These are phyloP conservation scores for Medauroidea extradentata DNA, from an alignment of 1,140 invertebrate species.

Conservation along the genomic window DNA sequence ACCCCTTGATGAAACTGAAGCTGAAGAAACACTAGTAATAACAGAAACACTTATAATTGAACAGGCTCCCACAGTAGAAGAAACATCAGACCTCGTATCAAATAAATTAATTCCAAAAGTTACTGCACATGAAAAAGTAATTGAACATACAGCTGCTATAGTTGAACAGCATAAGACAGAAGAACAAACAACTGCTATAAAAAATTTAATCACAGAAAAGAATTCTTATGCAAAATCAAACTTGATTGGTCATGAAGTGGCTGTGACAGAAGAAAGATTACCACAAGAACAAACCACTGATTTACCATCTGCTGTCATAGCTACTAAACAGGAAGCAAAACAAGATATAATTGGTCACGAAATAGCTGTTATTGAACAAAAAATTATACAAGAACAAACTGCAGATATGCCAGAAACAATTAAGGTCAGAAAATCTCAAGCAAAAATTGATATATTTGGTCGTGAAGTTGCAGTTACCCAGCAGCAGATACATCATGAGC, in stretches of 20 bases:
- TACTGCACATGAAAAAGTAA: not conserved
- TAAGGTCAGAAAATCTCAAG: not conserved
- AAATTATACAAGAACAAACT: constrained; percentile 6
- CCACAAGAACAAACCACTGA: constrained; percentile 6
- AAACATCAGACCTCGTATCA: not conserved
- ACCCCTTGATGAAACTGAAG: not conserved
- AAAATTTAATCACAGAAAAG: not conserved
- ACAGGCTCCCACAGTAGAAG: not conserved
- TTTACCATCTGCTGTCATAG: not conserved
- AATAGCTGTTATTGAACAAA: constrained; percentile 11
- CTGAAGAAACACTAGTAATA: not conserved
- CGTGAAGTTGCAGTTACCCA: constrained; percentile 15
- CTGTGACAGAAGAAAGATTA: constrained; percentile 11
- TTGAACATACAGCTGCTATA: not conserved
- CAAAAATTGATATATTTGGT: constrained; percentile 1
- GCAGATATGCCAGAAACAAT: constrained; percentile 1
- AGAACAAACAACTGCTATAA: not conserved
- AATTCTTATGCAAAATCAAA: not conserved
- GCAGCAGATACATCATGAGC: constrained; percentile 2
- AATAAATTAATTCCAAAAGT: not conserved
- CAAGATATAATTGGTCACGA: constrained; percentile 9
- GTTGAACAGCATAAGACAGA: constrained; percentile 5
- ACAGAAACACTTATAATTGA: not conserved
- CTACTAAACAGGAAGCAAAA: constrained; percentile 6
- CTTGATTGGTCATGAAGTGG: not conserved